A percentile compares a stretch with the other conserved stretches of the same genome.
These are phyloP conservation scores for Macroramphosus scolopax DNA, from an alignment of 2,797 vertebrate genomes.

Conservation along the genomic window DNA sequence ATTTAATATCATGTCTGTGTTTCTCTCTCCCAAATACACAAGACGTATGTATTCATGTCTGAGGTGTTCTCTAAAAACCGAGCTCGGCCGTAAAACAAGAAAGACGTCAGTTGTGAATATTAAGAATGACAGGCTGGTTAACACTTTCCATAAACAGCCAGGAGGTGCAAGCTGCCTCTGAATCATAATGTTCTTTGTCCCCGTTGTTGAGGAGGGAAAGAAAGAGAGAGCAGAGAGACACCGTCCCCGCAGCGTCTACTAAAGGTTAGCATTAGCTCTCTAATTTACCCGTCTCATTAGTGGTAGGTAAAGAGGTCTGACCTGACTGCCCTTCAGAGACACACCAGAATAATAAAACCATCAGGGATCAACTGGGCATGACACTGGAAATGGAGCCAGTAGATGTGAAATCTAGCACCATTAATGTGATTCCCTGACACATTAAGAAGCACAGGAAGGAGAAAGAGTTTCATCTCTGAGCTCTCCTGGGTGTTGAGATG, in stretches of 20 bases:
- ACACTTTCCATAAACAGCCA: slow-evolving; percentile 91
- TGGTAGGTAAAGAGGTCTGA: slow-evolving; percentile 60
- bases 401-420: slow-evolving; percentile 23
- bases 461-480: neutral
- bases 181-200: slow-evolving; percentile 84
- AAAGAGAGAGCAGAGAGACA: slow-evolving; percentile 12
- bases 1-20: slow-evolving; percentile 23
- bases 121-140: slow-evolving; percentile 96
- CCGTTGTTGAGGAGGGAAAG: slow-evolving; percentile 26
- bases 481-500: no score
- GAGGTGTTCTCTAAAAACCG: slow-evolving; percentile 85
- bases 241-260: slow-evolving; percentile 51
- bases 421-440: slow-evolving; percentile 15
- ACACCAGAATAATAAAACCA: slow-evolving; percentile 60
- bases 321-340: slow-evolving; percentile 69
- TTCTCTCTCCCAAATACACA: slow-evolving; percentile 82
- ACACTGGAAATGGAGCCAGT: slow-evolving; percentile 24
- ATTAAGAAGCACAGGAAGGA: slow-evolving; percentile 2
- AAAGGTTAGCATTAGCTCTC: slow-evolving; percentile 69
- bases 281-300: slow-evolving; percentile 76
- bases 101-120: slow-evolving; percentile 87
- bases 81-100: slow-evolving; percentile 77
- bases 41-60: slow-evolving; percentile 83
- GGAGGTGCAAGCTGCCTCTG: slow-evolving; percentile 81
- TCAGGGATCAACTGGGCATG: slow-evolving; percentile 40